Evolutionary conservation across 2,113 vertebrate genomes (phyloP), one percentile per base, ranked within the genome.

Genomic region (Bubo bubo): DNA sequence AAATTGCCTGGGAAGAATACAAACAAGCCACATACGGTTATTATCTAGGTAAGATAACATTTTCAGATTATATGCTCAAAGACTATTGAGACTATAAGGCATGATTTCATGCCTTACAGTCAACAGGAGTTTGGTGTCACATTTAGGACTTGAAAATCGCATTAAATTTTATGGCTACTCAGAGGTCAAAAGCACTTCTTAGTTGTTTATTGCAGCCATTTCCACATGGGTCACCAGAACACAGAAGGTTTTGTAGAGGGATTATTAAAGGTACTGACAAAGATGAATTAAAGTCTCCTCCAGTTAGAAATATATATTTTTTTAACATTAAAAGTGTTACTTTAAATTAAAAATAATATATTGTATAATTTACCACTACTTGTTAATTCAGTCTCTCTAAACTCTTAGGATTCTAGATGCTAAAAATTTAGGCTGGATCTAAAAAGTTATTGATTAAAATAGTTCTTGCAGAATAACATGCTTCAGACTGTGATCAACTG

Each of bases 1-100:
- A 98, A 90, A 99, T 99, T 91, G 99, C 99, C 39, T 99, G 99
- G 99, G 99, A 99, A 62, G 99, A 99, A 94, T 99, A 99, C 97
- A 99, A 99, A 93, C 98, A 99, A 93, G 99, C 99, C 55, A 99
- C 99, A 1, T 99, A 99, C 1, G 99, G 99, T 91, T 99, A 99
- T 96, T 99, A 99, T 92, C 98, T 99, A 27, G 98, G 99, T 99
- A 98, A 95, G 98, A 63, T 20, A 60, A 58, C 15, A 34, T 67
- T 71, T 94, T 88, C 64, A 87, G 53, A 62, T 62, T 66, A 34
- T 53, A 4, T 63, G 16, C 32, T 55, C 37, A 37, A 82, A 90
- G 50, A 49, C 27, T 39, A 27, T 41, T 60, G 56, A 95, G 52
- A 52, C 34, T 39, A 28, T 53, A 59, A 90, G 14, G n/a, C 22